Conservation (phyloP, 2,797 vertebrate species). For the Champsocephalus gunnari region DNA sequence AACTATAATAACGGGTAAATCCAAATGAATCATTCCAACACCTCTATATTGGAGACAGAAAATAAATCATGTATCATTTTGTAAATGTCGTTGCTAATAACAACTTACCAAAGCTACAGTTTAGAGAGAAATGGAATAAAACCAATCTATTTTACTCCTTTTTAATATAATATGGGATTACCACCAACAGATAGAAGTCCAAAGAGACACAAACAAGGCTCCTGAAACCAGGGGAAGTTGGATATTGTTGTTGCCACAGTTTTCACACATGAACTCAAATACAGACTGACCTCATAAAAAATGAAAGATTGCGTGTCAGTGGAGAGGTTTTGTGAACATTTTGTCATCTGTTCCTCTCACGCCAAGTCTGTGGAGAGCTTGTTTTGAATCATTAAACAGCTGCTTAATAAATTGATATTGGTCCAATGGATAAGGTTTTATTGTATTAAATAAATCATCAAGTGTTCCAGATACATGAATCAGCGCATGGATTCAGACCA, state of each 20-base stretch:
- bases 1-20: too few species aligned
- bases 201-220: background rate
- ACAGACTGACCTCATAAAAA: too few species aligned
- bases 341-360: background rate
- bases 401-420: background rate
- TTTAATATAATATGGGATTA: background rate
- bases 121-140: background rate
- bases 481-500: background rate
- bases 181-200: background rate
- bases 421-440: background rate
- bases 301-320: background rate
- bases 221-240: background rate
- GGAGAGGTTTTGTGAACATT: background rate
- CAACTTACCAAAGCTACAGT: background rate
- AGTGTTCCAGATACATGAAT: background rate
- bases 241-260: too few species aligned
- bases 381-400: slow-evolving; percentile 14
- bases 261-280: too few species aligned
- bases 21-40: too few species aligned
- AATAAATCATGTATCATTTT: too few species aligned
- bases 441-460: slow-evolving; percentile 5
- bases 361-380: background rate
- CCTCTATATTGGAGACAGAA: too few species aligned
- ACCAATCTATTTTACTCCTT: background rate
- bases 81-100: background rate